Evolutionary conservation across 2,888 invertebrate genomes (phyloP).

Genomic region (Theodoxus fluviatilis): DNA sequence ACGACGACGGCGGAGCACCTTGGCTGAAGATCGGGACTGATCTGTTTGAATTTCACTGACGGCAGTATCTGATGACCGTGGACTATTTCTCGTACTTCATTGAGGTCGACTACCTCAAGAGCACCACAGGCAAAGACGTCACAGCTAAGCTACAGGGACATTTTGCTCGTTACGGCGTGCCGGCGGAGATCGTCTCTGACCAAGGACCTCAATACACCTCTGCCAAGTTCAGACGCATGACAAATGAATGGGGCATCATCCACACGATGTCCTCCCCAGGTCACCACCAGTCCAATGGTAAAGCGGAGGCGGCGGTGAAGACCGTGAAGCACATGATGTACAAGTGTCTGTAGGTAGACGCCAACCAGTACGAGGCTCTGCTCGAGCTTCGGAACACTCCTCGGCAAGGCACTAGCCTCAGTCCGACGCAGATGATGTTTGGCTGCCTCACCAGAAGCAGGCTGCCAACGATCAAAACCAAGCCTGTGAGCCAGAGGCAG

Average conservation of each 20-base stretch:
- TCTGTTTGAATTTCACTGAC: constrained; percentile 24
- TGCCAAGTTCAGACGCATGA: constrained; percentile 23
- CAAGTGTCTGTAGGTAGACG: constrained; percentile 19
- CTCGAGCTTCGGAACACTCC: constrained; percentile 31
- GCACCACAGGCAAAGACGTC: neutral
- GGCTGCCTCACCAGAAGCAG: constrained; percentile 25
- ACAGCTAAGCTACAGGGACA: neutral
- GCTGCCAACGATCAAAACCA: constrained; percentile 17
- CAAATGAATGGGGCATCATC: constrained; percentile 29
- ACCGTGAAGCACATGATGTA: constrained; percentile 28
- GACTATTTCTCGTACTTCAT: constrained; percentile 19
- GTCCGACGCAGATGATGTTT: constrained; percentile 33
- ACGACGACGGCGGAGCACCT: constrained; percentile 20
- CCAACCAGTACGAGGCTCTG: constrained; percentile 23
- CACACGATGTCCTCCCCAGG: constrained; percentile 31
- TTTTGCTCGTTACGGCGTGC: constrained; percentile 2
- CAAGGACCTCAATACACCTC: constrained; percentile 30
- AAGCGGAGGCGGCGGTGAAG: constrained; percentile 31
- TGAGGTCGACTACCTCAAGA: constrained; percentile 15
- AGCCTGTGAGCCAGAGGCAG: neutral
- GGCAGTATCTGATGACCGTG: constrained; percentile 13
- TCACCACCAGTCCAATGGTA: constrained; percentile 32
- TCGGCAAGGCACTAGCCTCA: constrained; percentile 28
- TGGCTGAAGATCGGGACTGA: constrained; percentile 25
- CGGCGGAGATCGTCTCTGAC: constrained; percentile 15